Evolutionary conservation across 2,888 invertebrate species (phyloP).

Genomic region (Shargacucullia verbasci): DNA sequence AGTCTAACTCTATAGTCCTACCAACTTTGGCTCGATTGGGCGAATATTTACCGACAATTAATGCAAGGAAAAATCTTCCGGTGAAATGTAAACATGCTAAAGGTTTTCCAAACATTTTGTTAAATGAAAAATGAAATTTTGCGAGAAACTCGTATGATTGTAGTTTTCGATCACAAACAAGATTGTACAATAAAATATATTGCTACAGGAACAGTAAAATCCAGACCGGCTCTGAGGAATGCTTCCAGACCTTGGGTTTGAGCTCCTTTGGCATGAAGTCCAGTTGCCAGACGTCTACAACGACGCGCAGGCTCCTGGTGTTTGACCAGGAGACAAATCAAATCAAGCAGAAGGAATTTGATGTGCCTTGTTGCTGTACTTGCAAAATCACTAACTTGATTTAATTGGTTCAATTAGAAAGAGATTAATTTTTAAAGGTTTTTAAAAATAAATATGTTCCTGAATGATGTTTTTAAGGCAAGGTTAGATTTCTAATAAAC

Average conservation of each 20-base stretch:
- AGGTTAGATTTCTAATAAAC: too few relatives aligned
- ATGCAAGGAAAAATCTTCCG: too few relatives aligned
- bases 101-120: too few relatives aligned
- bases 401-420: not conserved
- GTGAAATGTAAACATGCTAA: too few relatives aligned
- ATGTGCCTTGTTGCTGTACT: conserved; percentile 36
- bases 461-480: too few relatives aligned
- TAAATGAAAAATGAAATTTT: too few relatives aligned
- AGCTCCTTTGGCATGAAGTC: conserved; percentile 8
- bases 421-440: not conserved
- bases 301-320: conserved; percentile 18
- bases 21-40: too few relatives aligned
- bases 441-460: too few relatives aligned
- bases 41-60: too few relatives aligned
- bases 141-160: too few relatives aligned
- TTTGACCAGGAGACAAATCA: not conserved
- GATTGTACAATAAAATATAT: not conserved
- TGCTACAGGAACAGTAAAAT: conserved; percentile 13
- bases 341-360: conserved; percentile 8
- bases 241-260: conserved; percentile 26
- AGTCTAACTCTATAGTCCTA: too few relatives aligned
- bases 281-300: conserved; percentile 7
- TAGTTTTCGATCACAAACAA: too few relatives aligned
- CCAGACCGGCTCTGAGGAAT: conserved; percentile 2
- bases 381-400: conserved; percentile 15